Evolutionary conservation across 1,140 invertebrate species (phyloP).

Genomic region (Acromyrmex echinatior): DNA sequence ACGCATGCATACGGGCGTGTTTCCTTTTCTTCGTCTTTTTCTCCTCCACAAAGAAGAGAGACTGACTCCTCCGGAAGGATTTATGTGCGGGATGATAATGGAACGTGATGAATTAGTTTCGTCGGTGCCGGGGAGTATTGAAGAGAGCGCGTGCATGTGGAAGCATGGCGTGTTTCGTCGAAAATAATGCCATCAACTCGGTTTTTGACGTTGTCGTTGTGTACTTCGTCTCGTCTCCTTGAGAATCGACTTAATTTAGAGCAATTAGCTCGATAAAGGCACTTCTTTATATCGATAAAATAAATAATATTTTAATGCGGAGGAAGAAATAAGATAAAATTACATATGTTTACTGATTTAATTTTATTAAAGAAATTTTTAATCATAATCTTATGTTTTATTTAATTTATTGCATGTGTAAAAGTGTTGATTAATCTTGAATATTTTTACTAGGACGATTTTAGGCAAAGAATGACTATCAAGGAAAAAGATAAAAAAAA

Average conservation of each 20-base stretch:
- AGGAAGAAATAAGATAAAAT: background rate
- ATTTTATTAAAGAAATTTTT: too few species aligned
- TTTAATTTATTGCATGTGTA: too few species aligned
- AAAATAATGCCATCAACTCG: conserved; percentile 25
- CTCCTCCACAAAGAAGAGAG: conserved; percentile 26
- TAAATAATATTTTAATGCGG: background rate
- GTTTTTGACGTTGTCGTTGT: conserved; percentile 20
- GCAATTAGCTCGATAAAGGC: conserved; percentile 5
- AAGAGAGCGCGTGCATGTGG: background rate
- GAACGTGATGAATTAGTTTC: conserved; percentile 58
- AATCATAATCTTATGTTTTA: too few species aligned
- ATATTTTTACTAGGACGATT: too few species aligned
- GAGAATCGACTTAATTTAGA: conserved; percentile 21
- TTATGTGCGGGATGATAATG: conserved; percentile 60
- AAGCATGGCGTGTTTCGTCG: conserved; percentile 16
- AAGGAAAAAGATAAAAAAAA: too few species aligned
- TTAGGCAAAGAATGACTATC: too few species aligned
- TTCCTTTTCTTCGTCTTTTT: conserved; percentile 12
- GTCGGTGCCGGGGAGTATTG: background rate
- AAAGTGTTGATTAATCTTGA: too few species aligned
- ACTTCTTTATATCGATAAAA: background rate
- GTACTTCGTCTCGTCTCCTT: background rate
- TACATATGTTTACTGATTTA: background rate
- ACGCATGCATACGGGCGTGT: conserved; percentile 50
- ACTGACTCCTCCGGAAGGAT: conserved; percentile 41